Evolutionary conservation across 92 coral and sea anemone species (phyloP), one percentile per base, ranked within the genome.

Genomic region (Porites rus): DNA sequence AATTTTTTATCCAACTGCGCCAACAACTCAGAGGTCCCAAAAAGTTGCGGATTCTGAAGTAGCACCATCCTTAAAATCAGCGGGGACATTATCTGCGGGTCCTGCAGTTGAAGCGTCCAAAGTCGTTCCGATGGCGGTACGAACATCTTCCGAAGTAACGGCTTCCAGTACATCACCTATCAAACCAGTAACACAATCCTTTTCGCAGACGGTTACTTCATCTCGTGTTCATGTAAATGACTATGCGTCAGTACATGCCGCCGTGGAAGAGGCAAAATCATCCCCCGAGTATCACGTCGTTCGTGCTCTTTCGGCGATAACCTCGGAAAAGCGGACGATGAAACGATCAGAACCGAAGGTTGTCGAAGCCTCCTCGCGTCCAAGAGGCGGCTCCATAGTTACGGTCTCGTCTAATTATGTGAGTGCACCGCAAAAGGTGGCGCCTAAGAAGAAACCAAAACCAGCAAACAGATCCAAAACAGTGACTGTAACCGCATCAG

Each of bases 401-500:
- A 91, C 91, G 6, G 86, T 87, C 20, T 76, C 82, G 7, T 87
- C 93, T 2, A 82, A 90, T 70, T 88, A 83, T 83, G 91, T 91
- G 77, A 87, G 74, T 60, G 75, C 31, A 25, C 88, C 83, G 53
- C 72, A 62, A 58, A 72, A 64, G 76, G 0, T 65, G 11, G 69
- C 76, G 7, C 84, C 81, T 14, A 81, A 76, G 51, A 62, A 79
- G 14, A 50, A 82, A 52, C 86, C 87, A 19, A 58, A 82, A 43
- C 84, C 88, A 24, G 13, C 69, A 19, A 87, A 77, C 84, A 81
- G 90, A 8, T 77, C 93, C 7, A 85, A 92, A 67, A 85, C 93
- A 46, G 95, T 86, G 38, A 87, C 88, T 9, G 91, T 92, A 6
- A 82, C 85, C 0, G 91, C 93, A 54, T 79, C 91, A 14, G 95